A percentile compares a stretch with the other conserved stretches of the same genome.
phyloP scores from a whole-genome alignment of 2,888 invertebrate genomes.

The Parthenolecanium corni region DNA sequence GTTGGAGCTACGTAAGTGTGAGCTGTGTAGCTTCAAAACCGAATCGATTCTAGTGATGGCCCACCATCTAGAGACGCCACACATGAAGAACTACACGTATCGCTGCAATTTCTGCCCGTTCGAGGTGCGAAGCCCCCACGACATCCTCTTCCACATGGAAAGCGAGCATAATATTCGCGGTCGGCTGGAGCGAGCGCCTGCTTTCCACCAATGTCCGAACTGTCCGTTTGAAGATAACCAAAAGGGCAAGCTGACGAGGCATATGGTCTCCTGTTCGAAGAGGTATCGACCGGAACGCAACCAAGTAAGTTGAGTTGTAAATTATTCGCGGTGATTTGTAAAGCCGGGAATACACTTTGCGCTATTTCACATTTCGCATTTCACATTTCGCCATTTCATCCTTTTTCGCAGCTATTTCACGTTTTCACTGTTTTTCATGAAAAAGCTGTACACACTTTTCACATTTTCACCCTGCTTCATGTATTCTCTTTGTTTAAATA shows the following conservation, averaged over 20 bases:
- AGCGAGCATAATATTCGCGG: constrained; percentile 75
- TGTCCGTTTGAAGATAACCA: constrained; percentile 91
- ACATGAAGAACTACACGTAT: constrained; percentile 76
- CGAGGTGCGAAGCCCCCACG: constrained; percentile 71
- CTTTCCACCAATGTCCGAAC: constrained; percentile 82
- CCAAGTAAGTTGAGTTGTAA: constrained; percentile 42
- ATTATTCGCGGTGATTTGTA: too few relatives aligned
- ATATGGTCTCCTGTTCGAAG: constrained; percentile 75
- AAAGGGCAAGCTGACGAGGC: constrained; percentile 78
- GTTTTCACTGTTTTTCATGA: too few relatives aligned
- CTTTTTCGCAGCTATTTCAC: too few relatives aligned
- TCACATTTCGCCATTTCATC: too few relatives aligned
- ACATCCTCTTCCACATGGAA: constrained; percentile 85
- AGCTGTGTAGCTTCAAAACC: constrained; percentile 78
- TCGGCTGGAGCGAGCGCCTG: constrained; percentile 68
- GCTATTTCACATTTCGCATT: too few relatives aligned
- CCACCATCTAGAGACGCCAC: constrained; percentile 80
- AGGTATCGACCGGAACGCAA: constrained; percentile 80
- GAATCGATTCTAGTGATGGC: constrained; percentile 73
- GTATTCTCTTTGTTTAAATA: too few relatives aligned
- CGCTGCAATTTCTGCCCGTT: constrained; percentile 75
- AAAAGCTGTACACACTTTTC: too few relatives aligned
- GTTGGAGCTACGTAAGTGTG: constrained; percentile 67
- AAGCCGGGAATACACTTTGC: too few relatives aligned
- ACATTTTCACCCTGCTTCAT: too few relatives aligned